Evolutionary conservation across 1,140 invertebrate species (phyloP).

Genomic region (Ceratitis capitata): DNA sequence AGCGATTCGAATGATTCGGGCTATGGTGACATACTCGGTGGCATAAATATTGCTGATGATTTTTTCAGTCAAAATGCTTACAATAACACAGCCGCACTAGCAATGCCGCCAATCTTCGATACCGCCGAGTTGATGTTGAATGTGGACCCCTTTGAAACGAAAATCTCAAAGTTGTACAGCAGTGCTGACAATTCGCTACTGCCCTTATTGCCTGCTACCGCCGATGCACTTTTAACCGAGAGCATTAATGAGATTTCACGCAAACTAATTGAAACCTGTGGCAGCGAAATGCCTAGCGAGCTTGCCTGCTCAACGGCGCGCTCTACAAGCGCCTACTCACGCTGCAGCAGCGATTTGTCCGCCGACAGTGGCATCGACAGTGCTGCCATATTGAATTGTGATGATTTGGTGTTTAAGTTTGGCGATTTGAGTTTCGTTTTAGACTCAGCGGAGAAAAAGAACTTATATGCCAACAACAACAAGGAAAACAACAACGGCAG

Average conservation of each 20-base stretch:
- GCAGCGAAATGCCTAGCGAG: conserved; percentile 34
- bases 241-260: conserved; percentile 63
- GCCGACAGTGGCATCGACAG: conserved; percentile 61
- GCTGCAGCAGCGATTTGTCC: conserved; percentile 49
- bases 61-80: conserved; percentile 32
- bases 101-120: neutral
- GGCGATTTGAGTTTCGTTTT: conserved; percentile 56
- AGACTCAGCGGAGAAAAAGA: neutral
- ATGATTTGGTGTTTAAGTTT: conserved; percentile 62
- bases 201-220: conserved; percentile 42
- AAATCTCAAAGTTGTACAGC: neutral
- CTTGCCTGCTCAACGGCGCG: neutral
- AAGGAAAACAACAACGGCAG: conserved; percentile 53
- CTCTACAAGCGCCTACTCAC: conserved; percentile 33
- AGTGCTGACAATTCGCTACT: neutral
- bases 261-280: conserved; percentile 60
- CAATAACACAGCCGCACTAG: neutral
- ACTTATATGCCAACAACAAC: neutral
- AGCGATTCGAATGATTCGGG: conserved; percentile 56
- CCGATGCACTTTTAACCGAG: conserved; percentile 56
- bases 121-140: neutral
- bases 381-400: conserved; percentile 51
- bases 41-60: conserved; percentile 56
- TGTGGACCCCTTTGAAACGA: too few relatives aligned
- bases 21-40: conserved; percentile 61